These are phyloP conservation scores for Heliconius nattereri DNA, from an alignment of 1,140 invertebrate genomes.

Conservation along the genomic window DNA sequence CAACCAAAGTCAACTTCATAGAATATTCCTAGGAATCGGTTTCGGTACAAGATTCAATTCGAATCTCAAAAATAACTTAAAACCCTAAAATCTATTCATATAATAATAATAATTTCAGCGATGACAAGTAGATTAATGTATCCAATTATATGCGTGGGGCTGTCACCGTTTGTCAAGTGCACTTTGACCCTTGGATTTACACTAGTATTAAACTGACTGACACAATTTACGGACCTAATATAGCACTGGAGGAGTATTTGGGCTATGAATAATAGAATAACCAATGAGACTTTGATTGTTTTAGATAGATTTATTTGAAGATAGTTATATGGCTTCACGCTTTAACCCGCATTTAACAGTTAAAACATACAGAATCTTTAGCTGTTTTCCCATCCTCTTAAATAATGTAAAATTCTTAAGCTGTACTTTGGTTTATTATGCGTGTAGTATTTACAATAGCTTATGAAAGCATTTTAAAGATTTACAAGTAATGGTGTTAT, in stretches of 20 bases:
- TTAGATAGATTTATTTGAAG: too few species aligned
- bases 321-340: too few species aligned
- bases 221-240: constrained; percentile 7
- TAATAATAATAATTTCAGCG: background rate
- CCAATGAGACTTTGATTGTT: background rate
- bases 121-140: constrained; percentile 5
- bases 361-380: too few species aligned
- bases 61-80: background rate
- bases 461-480: too few species aligned
- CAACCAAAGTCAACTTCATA: background rate
- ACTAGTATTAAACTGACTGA: constrained; percentile 4
- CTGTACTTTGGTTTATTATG: too few species aligned
- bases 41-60: background rate
- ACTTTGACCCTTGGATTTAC: constrained; percentile 3
- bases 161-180: constrained; percentile 10
- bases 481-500: too few species aligned
- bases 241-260: background rate
- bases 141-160: constrained; percentile 9
- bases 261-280: background rate
- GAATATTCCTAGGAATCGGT: background rate
- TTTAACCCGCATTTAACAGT: too few species aligned
- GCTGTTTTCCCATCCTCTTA: too few species aligned
- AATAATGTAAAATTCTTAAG: too few species aligned
- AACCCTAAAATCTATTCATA: background rate
- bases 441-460: too few species aligned